Evolutionary conservation across 2,888 invertebrate species (phyloP).

Genomic region (Chloroclystis v-ata): DNA sequence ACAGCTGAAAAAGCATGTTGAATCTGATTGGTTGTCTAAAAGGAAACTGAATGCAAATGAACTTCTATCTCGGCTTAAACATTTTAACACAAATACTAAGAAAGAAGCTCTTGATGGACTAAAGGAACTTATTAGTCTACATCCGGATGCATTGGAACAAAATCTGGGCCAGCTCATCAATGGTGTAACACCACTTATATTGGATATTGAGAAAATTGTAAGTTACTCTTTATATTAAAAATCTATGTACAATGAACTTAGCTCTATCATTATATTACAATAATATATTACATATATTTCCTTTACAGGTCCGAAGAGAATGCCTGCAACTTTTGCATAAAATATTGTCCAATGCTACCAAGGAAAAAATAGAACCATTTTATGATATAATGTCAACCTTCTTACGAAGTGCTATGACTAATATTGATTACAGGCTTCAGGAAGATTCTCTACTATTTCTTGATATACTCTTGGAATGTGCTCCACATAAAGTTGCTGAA

Average conservation of each 20-base stretch:
- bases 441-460: conserved; percentile 89
- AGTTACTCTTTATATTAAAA: conserved; percentile 29
- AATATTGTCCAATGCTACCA: conserved; percentile 56
- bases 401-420: conserved; percentile 93
- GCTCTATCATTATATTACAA: too few relatives aligned
- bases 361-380: conserved; percentile 82
- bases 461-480: conserved; percentile 84
- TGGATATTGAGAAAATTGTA: conserved; percentile 84
- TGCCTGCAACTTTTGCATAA: conserved; percentile 76
- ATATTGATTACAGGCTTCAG: conserved; percentile 87
- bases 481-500: conserved; percentile 81
- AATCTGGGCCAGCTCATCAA: conserved; percentile 83
- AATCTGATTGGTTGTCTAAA: conserved; percentile 79
- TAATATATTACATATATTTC: too few relatives aligned
- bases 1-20: conserved; percentile 80
- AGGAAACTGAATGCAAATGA: conserved; percentile 86
- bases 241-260: too few relatives aligned
- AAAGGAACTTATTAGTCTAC: conserved; percentile 68
- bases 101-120: conserved; percentile 81
- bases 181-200: conserved; percentile 81
- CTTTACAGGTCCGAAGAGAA: conserved; percentile 73
- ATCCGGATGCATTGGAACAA: conserved; percentile 62
- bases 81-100: conserved; percentile 84
- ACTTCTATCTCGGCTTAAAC: conserved; percentile 82
- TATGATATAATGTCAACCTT: conserved; percentile 87